These are phyloP conservation scores for Cricetomys ansorgei DNA, from an alignment of 2,113 vertebrate genomes.

Conservation along the genomic window DNA sequence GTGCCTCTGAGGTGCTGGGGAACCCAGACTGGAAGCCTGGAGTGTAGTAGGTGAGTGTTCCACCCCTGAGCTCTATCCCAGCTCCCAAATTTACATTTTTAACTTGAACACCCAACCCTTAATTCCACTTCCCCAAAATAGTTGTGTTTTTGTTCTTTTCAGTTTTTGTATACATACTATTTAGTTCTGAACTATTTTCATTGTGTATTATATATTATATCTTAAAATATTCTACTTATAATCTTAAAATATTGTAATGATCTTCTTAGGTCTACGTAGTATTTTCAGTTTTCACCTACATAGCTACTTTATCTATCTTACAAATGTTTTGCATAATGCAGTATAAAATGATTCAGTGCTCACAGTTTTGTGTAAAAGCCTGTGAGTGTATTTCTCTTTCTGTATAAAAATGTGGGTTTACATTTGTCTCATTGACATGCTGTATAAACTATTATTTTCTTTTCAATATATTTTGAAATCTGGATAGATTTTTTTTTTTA, in stretches of 20 bases:
- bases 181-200: background rate
- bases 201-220: background rate
- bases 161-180: background rate
- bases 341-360: background rate
- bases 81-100: background rate
- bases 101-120: background rate
- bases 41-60: background rate
- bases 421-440: background rate
- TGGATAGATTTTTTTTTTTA: background rate
- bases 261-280: background rate
- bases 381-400: background rate
- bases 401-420: background rate
- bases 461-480: background rate
- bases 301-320: background rate
- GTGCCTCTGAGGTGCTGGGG: background rate
- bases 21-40: background rate
- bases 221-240: background rate
- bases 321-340: background rate
- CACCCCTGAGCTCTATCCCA: background rate
- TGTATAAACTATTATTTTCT: background rate
- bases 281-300: background rate
- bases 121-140: background rate
- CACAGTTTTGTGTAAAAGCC: background rate
- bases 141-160: background rate
- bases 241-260: background rate